phyloP scores from a whole-genome alignment of 2,113 vertebrate species.

The Nothobranchius furzeri region DNA sequence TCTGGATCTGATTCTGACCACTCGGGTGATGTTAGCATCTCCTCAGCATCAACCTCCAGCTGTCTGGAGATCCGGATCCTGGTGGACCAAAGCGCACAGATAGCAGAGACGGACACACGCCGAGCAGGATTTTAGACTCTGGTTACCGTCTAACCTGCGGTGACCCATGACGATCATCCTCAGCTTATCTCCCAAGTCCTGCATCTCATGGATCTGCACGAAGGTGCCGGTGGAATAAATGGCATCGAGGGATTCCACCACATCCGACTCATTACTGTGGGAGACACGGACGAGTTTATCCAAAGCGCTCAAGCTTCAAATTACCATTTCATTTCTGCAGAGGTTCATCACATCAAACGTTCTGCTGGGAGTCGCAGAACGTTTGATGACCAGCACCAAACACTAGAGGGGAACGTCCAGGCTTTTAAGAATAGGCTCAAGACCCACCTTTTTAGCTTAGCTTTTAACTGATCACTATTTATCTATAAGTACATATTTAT shows the following conservation, averaged over 20 bases:
- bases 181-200: slow-evolving; percentile 95
- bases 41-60: slow-evolving; percentile 87
- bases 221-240: slow-evolving; percentile 94
- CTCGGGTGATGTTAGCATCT: slow-evolving; percentile 26
- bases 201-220: slow-evolving; percentile 99
- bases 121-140: not conserved
- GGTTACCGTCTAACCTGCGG: slow-evolving; percentile 48
- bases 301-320: not conserved
- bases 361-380: too few relatives aligned
- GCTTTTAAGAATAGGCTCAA: too few relatives aligned
- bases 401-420: too few relatives aligned
- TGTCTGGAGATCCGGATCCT: slow-evolving; percentile 89
- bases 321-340: too few relatives aligned
- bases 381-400: too few relatives aligned
- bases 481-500: too few relatives aligned
- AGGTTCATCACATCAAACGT: too few relatives aligned
- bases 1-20: slow-evolving; percentile 56
- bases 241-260: slow-evolving; percentile 90
- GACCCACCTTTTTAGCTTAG: too few relatives aligned
- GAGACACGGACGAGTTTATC: slow-evolving; percentile 1
- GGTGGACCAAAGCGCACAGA: slow-evolving; percentile 2
- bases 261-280: slow-evolving; percentile 89
- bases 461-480: too few relatives aligned
- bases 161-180: slow-evolving; percentile 99
- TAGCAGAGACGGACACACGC: not conserved